phyloP scores from a whole-genome alignment of 2,113 vertebrate genomes.

The Eclectus roratus region DNA sequence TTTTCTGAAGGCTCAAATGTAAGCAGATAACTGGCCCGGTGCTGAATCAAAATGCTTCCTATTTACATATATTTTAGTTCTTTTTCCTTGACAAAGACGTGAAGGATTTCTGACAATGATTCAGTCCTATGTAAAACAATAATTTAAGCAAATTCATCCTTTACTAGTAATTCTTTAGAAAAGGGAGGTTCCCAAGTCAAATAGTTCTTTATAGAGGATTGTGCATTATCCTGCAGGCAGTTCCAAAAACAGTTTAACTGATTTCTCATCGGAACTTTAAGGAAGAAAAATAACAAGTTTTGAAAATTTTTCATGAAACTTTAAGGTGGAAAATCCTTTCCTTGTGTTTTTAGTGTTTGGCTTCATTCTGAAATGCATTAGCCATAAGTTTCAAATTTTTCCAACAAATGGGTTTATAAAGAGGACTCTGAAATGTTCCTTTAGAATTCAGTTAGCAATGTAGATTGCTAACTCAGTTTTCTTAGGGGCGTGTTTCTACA shows the following conservation, averaged over 20 bases:
- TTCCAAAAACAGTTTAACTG: neutral
- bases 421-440: neutral
- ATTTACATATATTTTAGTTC: neutral
- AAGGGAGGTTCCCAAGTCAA: neutral
- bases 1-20: neutral
- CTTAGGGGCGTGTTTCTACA: neutral
- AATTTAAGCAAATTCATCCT: neutral
- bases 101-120: neutral
- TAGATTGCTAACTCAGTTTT: neutral
- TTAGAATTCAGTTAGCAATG: neutral
- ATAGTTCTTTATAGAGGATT: constrained; percentile 20
- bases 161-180: constrained; percentile 18
- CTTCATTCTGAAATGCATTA: neutral
- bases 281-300: neutral
- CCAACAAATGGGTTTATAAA: neutral
- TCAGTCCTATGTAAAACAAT: neutral
- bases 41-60: neutral
- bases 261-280: neutral
- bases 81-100: constrained; percentile 3
- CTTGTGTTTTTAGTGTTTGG: neutral
- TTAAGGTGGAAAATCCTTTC: neutral
- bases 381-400: neutral
- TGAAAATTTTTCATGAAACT: neutral
- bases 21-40: neutral
- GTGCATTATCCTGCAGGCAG: neutral